phyloP scores from a whole-genome alignment of 1,140 invertebrate genomes.

The Aphaenogaster floridana region DNA sequence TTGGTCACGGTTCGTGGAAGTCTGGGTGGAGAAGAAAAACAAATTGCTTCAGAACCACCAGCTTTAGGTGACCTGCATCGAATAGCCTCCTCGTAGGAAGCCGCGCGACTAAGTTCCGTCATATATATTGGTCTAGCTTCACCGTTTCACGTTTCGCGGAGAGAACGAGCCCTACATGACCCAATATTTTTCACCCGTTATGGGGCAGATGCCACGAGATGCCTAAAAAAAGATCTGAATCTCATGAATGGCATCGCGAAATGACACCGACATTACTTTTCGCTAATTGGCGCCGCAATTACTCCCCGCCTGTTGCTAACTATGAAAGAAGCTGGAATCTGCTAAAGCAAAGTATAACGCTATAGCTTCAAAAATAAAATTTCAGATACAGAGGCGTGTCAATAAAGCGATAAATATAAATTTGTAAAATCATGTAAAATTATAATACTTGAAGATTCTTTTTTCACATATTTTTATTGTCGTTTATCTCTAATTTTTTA shows the following conservation, averaged over 20 bases:
- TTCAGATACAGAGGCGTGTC: background rate
- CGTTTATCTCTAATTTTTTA: background rate
- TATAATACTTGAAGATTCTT: background rate
- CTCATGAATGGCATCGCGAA: constrained; percentile 27
- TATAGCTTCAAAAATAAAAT: constrained; percentile 20
- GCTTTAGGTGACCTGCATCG: constrained; percentile 48
- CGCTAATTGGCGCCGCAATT: constrained; percentile 49
- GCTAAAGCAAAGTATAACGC: background rate
- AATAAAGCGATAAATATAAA: background rate
- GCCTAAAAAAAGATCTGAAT: constrained; percentile 14
- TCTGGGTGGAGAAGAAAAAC: constrained; percentile 66
- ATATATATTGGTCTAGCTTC: constrained; percentile 46
- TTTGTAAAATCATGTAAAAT: background rate
- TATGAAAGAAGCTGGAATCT: background rate
- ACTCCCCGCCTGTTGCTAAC: constrained; percentile 31
- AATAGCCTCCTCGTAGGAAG: constrained; percentile 69
- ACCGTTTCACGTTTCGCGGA: constrained; percentile 42
- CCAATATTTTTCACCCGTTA: constrained; percentile 40
- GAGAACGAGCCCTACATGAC: background rate
- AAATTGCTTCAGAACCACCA: constrained; percentile 66
- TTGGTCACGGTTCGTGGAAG: constrained; percentile 36
- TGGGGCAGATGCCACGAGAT: background rate
- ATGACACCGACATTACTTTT: constrained; percentile 23
- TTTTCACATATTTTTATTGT: background rate
- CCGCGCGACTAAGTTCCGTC: constrained; percentile 53